phyloP scores from a whole-genome alignment of 2,797 vertebrate species.

The Acanthis flammea region DNA sequence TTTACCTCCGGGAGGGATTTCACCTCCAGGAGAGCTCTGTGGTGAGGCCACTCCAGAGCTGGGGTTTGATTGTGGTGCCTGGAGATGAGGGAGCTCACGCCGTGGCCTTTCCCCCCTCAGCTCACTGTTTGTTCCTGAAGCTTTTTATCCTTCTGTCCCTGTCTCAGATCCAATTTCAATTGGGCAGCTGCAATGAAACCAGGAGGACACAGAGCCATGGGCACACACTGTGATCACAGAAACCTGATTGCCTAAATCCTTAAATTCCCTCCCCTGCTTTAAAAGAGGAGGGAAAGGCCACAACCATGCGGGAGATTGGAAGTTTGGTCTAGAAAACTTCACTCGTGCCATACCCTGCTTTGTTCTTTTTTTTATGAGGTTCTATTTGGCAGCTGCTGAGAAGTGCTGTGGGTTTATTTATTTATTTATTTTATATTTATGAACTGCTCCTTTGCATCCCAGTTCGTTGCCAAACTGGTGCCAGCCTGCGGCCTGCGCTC shows the following conservation, averaged over 20 bases:
- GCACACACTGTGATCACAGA: slow-evolving; percentile 49
- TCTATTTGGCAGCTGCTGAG: slow-evolving; percentile 42
- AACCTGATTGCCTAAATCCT: neutral
- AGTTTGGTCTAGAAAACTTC: neutral
- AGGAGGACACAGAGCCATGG: neutral
- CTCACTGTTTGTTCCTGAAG: neutral
- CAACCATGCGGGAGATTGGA: neutral
- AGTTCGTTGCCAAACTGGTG: neutral
- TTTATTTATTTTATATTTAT: slow-evolving; percentile 69
- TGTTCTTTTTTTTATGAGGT: neutral
- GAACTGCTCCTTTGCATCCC: slow-evolving; percentile 15
- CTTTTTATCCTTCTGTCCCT: neutral
- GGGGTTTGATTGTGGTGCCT: neutral
- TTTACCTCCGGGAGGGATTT: neutral
- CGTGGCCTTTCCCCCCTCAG: neutral
- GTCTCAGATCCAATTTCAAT: neutral
- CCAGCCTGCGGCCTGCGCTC: neutral
- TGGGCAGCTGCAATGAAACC: neutral
- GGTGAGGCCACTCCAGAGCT: neutral
- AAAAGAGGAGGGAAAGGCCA: neutral
- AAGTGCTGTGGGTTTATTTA: slow-evolving; percentile 64
- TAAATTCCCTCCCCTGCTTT: neutral
- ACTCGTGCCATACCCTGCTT: neutral
- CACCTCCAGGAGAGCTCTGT: neutral
- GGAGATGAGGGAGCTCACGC: neutral